Evolutionary conservation across 2,888 invertebrate species (phyloP).

Genomic region (Ichneumon xanthorius): DNA sequence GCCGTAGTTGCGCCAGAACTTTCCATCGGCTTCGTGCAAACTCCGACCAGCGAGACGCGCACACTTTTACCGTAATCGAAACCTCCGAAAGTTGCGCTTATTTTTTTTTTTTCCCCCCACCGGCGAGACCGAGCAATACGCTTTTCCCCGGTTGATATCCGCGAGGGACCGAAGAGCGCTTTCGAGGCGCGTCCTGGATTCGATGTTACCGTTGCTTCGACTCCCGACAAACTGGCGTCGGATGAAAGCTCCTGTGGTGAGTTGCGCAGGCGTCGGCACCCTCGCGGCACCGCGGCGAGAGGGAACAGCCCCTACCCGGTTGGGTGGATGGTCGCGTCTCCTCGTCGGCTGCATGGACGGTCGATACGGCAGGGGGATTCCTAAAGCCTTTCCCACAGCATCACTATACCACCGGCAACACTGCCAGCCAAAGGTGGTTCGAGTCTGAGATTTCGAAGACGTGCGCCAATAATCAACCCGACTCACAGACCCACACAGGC

Average conservation of each 20-base stretch:
- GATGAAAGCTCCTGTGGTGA: constrained; percentile 72
- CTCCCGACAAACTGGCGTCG: constrained; percentile 84
- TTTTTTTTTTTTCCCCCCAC: not conserved
- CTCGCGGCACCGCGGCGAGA: constrained; percentile 62
- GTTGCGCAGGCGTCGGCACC: constrained; percentile 80
- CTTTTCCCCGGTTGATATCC: constrained; percentile 18
- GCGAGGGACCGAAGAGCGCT: constrained; percentile 53
- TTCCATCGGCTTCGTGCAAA: not conserved
- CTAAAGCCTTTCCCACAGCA: constrained; percentile 46
- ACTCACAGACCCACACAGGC: constrained; percentile 3
- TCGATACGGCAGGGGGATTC: constrained; percentile 80
- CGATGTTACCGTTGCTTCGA: constrained; percentile 81
- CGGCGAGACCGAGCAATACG: constrained; percentile 21
- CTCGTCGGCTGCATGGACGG: constrained; percentile 72
- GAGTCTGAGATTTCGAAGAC: constrained; percentile 72
- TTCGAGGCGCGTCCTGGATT: constrained; percentile 71
- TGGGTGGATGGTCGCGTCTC: constrained; percentile 67
- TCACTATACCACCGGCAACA: constrained; percentile 67
- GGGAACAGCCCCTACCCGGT: constrained; percentile 64
- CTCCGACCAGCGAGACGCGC: constrained; percentile 15
- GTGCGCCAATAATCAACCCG: constrained; percentile 54
- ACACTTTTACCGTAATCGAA: not conserved
- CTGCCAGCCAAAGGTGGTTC: constrained; percentile 72
- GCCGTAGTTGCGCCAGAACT: constrained; percentile 16
- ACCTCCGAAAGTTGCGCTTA: not conserved